Evolutionary conservation across 2,888 invertebrate genomes (phyloP).

Genomic region (Plagiodera versicolora): DNA sequence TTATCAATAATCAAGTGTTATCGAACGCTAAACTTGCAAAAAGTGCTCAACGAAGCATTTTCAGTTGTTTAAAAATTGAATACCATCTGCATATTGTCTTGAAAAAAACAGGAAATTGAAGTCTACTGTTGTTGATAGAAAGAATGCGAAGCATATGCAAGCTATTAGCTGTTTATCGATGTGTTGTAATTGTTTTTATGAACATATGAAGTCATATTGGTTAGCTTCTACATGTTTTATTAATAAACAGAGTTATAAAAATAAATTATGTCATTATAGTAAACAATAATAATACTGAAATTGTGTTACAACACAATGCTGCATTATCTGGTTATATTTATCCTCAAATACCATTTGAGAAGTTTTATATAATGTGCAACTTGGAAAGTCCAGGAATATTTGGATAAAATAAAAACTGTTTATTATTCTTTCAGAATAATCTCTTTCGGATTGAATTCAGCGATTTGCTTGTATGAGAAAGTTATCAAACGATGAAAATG

Average conservation of each 20-base stretch:
- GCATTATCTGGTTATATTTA: too few relatives aligned
- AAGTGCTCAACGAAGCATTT: background rate
- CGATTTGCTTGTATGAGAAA: too few relatives aligned
- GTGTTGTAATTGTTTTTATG: background rate
- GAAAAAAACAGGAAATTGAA: too few relatives aligned
- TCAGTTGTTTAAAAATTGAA: too few relatives aligned
- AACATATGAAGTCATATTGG: background rate
- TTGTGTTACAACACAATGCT: background rate
- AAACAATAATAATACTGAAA: background rate
- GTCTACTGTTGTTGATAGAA: background rate
- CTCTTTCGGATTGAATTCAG: too few relatives aligned
- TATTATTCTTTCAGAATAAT: too few relatives aligned
- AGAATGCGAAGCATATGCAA: background rate
- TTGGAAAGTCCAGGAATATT: too few relatives aligned
- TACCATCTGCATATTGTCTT: too few relatives aligned
- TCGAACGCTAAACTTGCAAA: background rate
- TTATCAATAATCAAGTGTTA: slow-evolving; percentile 3
- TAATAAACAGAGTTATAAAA: background rate
- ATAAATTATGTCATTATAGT: background rate
- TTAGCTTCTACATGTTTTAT: background rate
- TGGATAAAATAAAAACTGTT: too few relatives aligned
- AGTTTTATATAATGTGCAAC: too few relatives aligned
- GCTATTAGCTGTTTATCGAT: background rate
- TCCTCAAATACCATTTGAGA: too few relatives aligned
- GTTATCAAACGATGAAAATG: too few relatives aligned